Conservation (phyloP, 2,797 vertebrate genomes). For the Telmatherina bonti region DNA sequence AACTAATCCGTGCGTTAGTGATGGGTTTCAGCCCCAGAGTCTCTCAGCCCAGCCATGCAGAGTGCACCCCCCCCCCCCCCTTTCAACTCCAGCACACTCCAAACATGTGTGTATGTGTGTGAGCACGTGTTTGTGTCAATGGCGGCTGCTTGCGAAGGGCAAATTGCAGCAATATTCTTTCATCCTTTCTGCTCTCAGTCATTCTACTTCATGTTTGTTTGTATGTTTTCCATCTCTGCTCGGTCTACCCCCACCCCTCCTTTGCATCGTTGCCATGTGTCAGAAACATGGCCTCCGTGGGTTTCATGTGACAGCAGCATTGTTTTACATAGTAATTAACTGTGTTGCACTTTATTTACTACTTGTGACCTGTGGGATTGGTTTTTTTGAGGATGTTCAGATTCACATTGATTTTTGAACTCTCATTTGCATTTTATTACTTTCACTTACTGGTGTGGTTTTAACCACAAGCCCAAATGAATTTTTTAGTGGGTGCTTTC, state of each 20-base stretch:
- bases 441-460: slow-evolving; percentile 26
- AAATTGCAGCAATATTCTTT: slow-evolving; percentile 40
- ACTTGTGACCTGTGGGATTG: slow-evolving; percentile 20
- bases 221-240: slow-evolving; percentile 3
- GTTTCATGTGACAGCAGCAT: slow-evolving; percentile 30
- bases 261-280: slow-evolving; percentile 34
- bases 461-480: slow-evolving; percentile 32
- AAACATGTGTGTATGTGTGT: slow-evolving; percentile 39
- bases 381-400: slow-evolving; percentile 8
- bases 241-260: slow-evolving; percentile 17
- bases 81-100: slow-evolving; percentile 41
- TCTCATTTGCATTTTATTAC: slow-evolving; percentile 42
- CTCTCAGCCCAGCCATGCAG: slow-evolving; percentile 58
- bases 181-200: slow-evolving; percentile 22
- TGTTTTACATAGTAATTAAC: slow-evolving; percentile 37
- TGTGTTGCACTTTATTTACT: slow-evolving; percentile 47
- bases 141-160: slow-evolving; percentile 27
- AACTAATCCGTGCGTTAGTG: slow-evolving; percentile 82
- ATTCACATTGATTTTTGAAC: slow-evolving; percentile 38
- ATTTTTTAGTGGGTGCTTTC: slow-evolving; percentile 31
- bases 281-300: slow-evolving; percentile 19
- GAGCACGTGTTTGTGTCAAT: slow-evolving; percentile 46
- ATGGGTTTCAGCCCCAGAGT: slow-evolving; percentile 71
- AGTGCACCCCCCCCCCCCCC: slow-evolving; percentile 13
- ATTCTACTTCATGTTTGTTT: slow-evolving; percentile 3